Evolutionary conservation across 2,113 vertebrate genomes (phyloP).

Genomic region (Larimichthys crocea): DNA sequence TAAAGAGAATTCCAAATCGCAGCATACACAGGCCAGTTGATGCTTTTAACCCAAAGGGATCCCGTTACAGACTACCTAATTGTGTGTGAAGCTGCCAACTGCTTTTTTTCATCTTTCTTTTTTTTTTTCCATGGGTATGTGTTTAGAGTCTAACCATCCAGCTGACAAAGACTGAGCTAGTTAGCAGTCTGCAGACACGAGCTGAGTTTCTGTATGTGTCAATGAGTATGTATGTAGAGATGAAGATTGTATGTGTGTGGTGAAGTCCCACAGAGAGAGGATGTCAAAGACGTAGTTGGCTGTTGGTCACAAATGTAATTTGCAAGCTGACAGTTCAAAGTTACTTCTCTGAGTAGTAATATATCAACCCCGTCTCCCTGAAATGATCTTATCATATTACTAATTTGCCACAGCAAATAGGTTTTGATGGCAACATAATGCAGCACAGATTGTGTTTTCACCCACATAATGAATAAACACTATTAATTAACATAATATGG

Average conservation of each 20-base stretch:
- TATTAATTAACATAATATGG: neutral
- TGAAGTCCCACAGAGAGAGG: slow-evolving; percentile 20
- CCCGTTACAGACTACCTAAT: slow-evolving; percentile 81
- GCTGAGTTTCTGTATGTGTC: slow-evolving; percentile 27
- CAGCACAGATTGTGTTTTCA: neutral
- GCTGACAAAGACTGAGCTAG: slow-evolving; percentile 90
- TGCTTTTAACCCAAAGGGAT: slow-evolving; percentile 69
- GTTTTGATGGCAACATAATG: neutral
- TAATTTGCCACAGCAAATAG: slow-evolving; percentile 2
- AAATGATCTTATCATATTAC: neutral
- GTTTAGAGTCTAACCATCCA: slow-evolving; percentile 91
- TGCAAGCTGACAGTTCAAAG: slow-evolving; percentile 46
- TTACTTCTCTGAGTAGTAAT: slow-evolving; percentile 9
- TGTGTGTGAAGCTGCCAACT: slow-evolving; percentile 90
- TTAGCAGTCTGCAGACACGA: slow-evolving; percentile 83
- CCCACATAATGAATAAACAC: neutral
- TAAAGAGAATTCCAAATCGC: slow-evolving; percentile 86
- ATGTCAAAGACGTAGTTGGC: slow-evolving; percentile 18
- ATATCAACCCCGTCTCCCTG: neutral
- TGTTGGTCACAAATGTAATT: slow-evolving; percentile 43
- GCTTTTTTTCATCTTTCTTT: slow-evolving; percentile 40
- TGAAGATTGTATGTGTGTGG: slow-evolving; percentile 13
- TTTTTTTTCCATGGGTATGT: slow-evolving; percentile 63
- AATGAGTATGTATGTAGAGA: slow-evolving; percentile 11
- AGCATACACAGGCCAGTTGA: slow-evolving; percentile 44